These are phyloP conservation scores for Notodonta dromedarius DNA, from an alignment of 2,888 invertebrate species.

Conservation along the genomic window DNA sequence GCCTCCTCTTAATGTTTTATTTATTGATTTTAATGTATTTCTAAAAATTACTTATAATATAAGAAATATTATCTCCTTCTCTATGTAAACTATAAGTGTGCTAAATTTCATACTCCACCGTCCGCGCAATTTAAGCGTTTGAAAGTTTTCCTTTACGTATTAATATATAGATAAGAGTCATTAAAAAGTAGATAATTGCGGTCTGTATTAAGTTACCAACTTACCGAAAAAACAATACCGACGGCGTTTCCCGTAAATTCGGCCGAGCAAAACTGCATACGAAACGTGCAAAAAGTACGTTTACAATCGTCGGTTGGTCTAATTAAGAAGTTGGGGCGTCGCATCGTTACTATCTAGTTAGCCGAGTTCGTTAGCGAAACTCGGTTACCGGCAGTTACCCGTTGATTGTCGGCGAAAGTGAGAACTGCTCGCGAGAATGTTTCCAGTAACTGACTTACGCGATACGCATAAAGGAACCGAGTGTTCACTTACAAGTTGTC, in stretches of 20 bases:
- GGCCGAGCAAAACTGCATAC: conserved; percentile 21
- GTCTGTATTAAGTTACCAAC: conserved; percentile 1
- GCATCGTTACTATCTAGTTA: conserved; percentile 73
- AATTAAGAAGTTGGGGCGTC: conserved; percentile 70
- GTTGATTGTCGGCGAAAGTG: conserved; percentile 73
- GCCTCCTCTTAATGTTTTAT: too few species aligned
- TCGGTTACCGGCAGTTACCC: conserved; percentile 65
- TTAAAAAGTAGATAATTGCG: conserved; percentile 10
- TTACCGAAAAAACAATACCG: conserved; percentile 3
- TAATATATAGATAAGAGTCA: too few species aligned
- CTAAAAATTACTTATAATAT: too few species aligned
- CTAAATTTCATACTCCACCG: too few species aligned
- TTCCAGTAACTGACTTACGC: conserved; percentile 36
- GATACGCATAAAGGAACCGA: conserved; percentile 16
- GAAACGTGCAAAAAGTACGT: conserved; percentile 48
- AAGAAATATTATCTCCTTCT: too few species aligned
- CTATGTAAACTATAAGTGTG: too few species aligned
- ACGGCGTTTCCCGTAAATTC: conserved; percentile 8
- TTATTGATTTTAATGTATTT: too few species aligned
- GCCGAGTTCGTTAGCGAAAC: conserved; percentile 74
- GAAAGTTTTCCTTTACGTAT: too few species aligned
- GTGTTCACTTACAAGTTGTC: conserved; percentile 28
- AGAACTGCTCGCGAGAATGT: conserved; percentile 46
- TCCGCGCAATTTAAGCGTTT: too few species aligned
- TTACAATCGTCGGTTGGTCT: conserved; percentile 59